Evolutionary conservation across 2,113 vertebrate species (phyloP).

Genomic region (Orientallactaga bullata): DNA sequence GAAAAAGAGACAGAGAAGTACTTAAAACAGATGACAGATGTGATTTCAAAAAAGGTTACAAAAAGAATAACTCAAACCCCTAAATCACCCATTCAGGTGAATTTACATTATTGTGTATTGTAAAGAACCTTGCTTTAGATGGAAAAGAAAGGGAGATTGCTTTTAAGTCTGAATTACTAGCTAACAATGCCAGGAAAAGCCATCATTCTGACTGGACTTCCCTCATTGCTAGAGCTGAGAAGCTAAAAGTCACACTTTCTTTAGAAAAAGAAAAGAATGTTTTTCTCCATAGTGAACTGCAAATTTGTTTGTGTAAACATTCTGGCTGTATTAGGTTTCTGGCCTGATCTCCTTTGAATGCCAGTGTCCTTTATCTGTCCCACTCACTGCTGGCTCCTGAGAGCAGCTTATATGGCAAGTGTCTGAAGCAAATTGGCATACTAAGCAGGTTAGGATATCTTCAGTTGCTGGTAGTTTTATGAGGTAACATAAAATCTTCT

Average conservation of each 20-base stretch:
- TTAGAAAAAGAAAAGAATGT: slow-evolving; percentile 24
- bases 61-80: slow-evolving; percentile 1
- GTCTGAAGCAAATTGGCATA: neutral
- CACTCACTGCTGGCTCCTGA: neutral
- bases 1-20: too few species aligned
- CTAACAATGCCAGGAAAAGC: neutral
- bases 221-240: neutral
- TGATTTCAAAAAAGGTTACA: neutral
- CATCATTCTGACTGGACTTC: neutral
- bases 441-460: slow-evolving; percentile 36
- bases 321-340: neutral
- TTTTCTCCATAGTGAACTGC: neutral
- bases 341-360: neutral
- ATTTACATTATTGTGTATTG: neutral
- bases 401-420: neutral
- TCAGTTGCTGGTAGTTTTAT: slow-evolving; percentile 32
- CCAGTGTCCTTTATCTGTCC: neutral
- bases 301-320: neutral
- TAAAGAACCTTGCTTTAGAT: neutral
- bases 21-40: neutral
- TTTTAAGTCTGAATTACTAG: slow-evolving; percentile 12
- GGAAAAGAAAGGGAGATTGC: neutral
- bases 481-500: slow-evolving; percentile 44
- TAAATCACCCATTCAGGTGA: neutral
- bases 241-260: neutral